Evolutionary conservation across 1,140 invertebrate genomes (phyloP).

Genomic region (Phthorimaea operculella): DNA sequence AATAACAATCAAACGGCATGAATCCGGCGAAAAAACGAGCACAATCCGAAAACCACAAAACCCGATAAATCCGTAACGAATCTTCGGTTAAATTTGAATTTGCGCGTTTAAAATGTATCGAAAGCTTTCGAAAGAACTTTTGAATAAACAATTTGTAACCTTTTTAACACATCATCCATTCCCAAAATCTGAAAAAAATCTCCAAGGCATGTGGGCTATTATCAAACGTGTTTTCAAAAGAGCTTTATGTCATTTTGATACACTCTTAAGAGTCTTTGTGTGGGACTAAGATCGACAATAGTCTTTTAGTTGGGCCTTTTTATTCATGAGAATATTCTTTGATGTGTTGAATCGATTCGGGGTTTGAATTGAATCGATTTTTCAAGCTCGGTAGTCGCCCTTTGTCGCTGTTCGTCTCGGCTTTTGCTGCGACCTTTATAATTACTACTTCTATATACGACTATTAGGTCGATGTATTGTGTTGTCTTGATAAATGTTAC

Average conservation of each 20-base stretch:
- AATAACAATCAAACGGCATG: neutral
- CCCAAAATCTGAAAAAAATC: constrained; percentile 40
- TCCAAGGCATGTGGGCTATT: constrained; percentile 52
- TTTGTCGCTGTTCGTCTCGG: constrained; percentile 49
- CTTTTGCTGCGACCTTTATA: constrained; percentile 32
- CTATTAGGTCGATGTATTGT: constrained; percentile 22
- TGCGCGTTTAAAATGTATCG: constrained; percentile 40
- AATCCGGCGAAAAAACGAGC: neutral
- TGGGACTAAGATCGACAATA: constrained; percentile 40
- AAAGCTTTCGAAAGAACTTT: constrained; percentile 19
- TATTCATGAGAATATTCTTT: constrained; percentile 44
- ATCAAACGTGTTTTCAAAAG: constrained; percentile 52
- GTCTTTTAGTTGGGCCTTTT: constrained; percentile 27
- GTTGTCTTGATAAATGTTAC: constrained; percentile 16
- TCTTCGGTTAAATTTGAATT: constrained; percentile 37
- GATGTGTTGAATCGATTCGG: constrained; percentile 40
- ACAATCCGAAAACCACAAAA: constrained; percentile 32
- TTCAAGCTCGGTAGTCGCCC: constrained; percentile 60
- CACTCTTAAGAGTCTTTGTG: constrained; percentile 53
- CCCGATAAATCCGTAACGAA: constrained; percentile 37
- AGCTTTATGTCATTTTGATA: constrained; percentile 66
- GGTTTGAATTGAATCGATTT: constrained; percentile 59
- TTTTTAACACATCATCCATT: constrained; percentile 67
- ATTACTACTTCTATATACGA: constrained; percentile 31
- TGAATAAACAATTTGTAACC: constrained; percentile 41